Evolutionary conservation across 2,113 vertebrate species (phyloP).

Genomic region (Indicator indicator): DNA sequence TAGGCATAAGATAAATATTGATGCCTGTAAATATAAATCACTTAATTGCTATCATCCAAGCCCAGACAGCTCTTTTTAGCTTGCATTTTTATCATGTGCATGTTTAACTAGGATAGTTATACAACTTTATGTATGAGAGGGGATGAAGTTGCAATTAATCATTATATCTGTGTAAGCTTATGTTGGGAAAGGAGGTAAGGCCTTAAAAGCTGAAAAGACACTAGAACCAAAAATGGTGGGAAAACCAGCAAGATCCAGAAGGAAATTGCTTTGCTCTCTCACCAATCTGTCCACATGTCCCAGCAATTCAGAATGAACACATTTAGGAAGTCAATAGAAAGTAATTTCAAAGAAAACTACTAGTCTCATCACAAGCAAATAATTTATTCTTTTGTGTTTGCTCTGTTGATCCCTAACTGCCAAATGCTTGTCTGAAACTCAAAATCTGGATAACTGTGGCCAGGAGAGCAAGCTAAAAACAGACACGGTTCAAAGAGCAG

Average conservation of each 20-base stretch:
- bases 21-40: conserved; percentile 27
- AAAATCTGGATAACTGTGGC: background rate
- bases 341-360: background rate
- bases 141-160: background rate
- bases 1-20: conserved; percentile 31
- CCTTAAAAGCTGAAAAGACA: background rate
- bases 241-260: background rate
- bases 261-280: background rate
- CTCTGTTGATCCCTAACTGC: background rate
- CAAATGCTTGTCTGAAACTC: background rate
- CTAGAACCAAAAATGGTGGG: background rate
- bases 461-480: background rate
- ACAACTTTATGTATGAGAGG: background rate
- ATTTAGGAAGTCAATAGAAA: background rate
- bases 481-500: background rate
- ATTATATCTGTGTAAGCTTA: background rate
- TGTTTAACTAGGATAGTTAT: conserved; percentile 21
- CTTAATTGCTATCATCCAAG: conserved; percentile 44
- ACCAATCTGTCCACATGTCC: background rate
- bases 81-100: background rate
- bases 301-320: background rate
- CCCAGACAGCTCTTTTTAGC: background rate
- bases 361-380: background rate
- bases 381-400: background rate
- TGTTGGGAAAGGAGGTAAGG: background rate